Percentiles rank a stretch among this genome's conserved stretches.
These are phyloP conservation scores for Microplitis demolitor DNA, from an alignment of 1,140 invertebrate species.

Conservation along the genomic window DNA sequence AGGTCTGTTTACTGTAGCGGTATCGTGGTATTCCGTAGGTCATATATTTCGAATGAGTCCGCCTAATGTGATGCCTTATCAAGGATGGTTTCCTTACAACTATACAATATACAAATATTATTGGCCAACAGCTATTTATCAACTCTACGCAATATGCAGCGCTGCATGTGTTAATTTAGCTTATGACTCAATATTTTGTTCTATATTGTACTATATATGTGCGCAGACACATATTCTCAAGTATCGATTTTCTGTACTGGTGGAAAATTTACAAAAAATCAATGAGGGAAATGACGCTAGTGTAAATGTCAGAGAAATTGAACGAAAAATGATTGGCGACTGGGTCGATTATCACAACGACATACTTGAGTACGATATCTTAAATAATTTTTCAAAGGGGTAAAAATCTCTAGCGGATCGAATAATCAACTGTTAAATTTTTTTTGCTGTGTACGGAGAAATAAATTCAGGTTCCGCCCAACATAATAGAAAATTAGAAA, in stretches of 20 bases:
- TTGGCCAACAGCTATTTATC: neutral
- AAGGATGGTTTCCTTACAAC: neutral
- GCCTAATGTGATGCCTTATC: neutral
- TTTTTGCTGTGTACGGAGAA: too few relatives aligned
- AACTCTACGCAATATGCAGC: neutral
- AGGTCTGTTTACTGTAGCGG: neutral
- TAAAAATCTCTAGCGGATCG: too few relatives aligned
- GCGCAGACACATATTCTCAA: neutral
- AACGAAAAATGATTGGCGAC: too few relatives aligned
- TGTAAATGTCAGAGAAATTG: too few relatives aligned
- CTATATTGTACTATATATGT: neutral
- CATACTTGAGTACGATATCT: too few relatives aligned
- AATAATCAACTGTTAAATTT: too few relatives aligned
- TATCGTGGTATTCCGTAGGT: neutral
- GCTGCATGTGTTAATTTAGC: neutral
- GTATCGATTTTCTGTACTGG: neutral
- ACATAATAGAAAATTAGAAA: too few relatives aligned
- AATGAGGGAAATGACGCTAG: too few relatives aligned
- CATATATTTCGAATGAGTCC: neutral
- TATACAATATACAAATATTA: neutral
- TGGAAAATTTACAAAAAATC: neutral
- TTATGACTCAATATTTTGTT: neutral
- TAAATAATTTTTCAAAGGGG: too few relatives aligned
- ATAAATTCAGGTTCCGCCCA: too few relatives aligned
- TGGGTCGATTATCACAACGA: too few relatives aligned